Evolutionary conservation across 1,140 invertebrate species (phyloP), one percentile per base, ranked within the genome.

Genomic region (Eriosoma lanigerum): DNA sequence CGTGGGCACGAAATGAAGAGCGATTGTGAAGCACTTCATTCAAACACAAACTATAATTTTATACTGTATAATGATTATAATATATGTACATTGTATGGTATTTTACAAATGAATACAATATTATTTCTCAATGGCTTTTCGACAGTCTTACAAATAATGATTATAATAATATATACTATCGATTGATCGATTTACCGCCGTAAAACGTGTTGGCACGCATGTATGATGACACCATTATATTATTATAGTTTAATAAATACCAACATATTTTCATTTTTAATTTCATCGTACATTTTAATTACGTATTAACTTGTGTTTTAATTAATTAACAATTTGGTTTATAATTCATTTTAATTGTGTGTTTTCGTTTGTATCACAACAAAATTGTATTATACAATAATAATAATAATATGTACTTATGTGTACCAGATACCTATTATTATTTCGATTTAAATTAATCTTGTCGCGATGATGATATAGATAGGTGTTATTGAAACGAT

Each of bases 21-120:
- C 38, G 46, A 68, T 68, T 68, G 64, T 68, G 38, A 68, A 68
- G 64, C 64, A 68, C 38, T 68, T 48, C 64, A n/a, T 66, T 38
- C 38, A 66, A 66, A 66, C 21, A 66, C 38, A 44, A 44, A 1
- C n/a, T 32, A 32, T 62, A 62, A 8, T 19, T 5, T n/a, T 8
- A 12, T 24, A 56, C 10, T 56, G 24, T 21, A 21, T 24, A 56
- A 24, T 56, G 13, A 13, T 58, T n/a, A n/a, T n/a, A n/a, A 58
- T 12, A 58, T 17, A 24, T 58, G 17, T 29, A 56, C 0, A 24
- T 13, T 32, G 15, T 46, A 46, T 13, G 46, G 44, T 68, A 24
- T 48, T 68, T 48, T 68, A 68, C 64, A 24, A n/a, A 19, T 29
- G n/a, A 68, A 46, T 32, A n/a, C n/a, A 44, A 48, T 46, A 48